Evolutionary conservation across 2,113 vertebrate genomes (phyloP).

Genomic region (Natator depressus): DNA sequence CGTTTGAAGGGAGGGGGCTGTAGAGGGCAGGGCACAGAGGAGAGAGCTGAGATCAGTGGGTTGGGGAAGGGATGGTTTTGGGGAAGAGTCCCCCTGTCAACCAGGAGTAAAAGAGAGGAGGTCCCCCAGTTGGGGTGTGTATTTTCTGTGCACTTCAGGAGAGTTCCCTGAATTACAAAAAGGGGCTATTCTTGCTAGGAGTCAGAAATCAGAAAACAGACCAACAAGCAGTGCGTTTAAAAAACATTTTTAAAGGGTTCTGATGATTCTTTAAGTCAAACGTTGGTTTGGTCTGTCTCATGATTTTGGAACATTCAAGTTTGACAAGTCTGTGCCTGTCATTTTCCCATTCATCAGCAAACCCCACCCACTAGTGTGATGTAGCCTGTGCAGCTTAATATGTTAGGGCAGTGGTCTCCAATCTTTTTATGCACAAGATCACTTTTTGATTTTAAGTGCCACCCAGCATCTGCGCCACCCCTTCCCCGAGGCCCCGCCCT

Average conservation of each 20-base stretch:
- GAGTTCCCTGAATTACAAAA: not conserved
- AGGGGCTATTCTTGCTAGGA: not conserved
- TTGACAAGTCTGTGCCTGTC: not conserved
- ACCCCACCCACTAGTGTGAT: not conserved
- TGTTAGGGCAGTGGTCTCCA: no score
- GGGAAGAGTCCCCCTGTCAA: not conserved
- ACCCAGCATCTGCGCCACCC: no score
- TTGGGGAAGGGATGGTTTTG: not conserved
- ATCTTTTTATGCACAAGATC: no score
- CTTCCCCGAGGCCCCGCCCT: no score
- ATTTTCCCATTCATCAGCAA: fast-evolving
- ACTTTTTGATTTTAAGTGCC: no score
- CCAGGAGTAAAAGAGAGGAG: not conserved
- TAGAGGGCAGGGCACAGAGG: not conserved
- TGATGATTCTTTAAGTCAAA: not conserved
- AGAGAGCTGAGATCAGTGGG: not conserved
- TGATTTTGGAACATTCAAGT: not conserved
- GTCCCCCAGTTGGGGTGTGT: not conserved
- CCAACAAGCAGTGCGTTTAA: not conserved
- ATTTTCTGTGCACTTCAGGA: not conserved
- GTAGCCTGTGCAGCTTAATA: not conserved
- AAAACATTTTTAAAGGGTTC: not conserved
- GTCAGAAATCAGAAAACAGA: not conserved
- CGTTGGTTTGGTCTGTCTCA: not conserved
- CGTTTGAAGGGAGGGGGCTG: not conserved